These are phyloP conservation scores for Bombus picipes DNA, from an alignment of 1,140 invertebrate species.

Conservation along the genomic window DNA sequence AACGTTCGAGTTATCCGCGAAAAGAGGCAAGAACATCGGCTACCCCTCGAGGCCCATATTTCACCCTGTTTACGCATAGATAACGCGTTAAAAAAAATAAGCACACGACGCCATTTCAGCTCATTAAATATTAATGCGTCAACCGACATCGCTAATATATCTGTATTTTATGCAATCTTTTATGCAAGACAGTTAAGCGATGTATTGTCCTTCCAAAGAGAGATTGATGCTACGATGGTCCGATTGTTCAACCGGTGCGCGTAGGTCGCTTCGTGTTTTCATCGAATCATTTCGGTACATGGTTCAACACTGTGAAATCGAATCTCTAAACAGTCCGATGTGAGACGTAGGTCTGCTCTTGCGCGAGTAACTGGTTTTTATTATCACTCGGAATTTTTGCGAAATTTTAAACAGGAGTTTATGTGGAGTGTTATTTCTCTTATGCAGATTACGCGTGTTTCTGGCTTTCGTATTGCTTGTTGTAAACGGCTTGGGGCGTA, in stretches of 20 bases:
- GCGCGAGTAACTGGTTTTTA: neutral
- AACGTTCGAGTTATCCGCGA: conserved; percentile 6
- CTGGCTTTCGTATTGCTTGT: neutral
- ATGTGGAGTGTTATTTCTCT: neutral
- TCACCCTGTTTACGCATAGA: conserved; percentile 58
- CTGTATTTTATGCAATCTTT: conserved; percentile 15
- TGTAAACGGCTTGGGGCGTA: neutral
- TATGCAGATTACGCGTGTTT: neutral
- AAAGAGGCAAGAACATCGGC: neutral
- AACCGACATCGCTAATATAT: conserved; percentile 26
- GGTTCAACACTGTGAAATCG: neutral
- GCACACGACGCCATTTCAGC: neutral
- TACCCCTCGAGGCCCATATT: conserved; percentile 27
- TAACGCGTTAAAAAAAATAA: conserved; percentile 47
- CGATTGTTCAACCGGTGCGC: conserved; percentile 5
- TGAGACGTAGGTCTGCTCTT: neutral
- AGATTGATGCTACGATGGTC: conserved; percentile 8
- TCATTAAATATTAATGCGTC: conserved; percentile 62
- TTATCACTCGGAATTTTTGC: neutral
- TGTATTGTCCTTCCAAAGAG: conserved; percentile 1
- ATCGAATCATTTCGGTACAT: neutral
- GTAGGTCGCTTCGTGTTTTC: neutral
- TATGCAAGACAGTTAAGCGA: conserved; percentile 26
- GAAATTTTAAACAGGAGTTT: neutral
- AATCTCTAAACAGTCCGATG: neutral